Evolutionary conservation across 1,140 invertebrate genomes (phyloP), one percentile per base, ranked within the genome.

Genomic region (Lepidurus packardi): DNA sequence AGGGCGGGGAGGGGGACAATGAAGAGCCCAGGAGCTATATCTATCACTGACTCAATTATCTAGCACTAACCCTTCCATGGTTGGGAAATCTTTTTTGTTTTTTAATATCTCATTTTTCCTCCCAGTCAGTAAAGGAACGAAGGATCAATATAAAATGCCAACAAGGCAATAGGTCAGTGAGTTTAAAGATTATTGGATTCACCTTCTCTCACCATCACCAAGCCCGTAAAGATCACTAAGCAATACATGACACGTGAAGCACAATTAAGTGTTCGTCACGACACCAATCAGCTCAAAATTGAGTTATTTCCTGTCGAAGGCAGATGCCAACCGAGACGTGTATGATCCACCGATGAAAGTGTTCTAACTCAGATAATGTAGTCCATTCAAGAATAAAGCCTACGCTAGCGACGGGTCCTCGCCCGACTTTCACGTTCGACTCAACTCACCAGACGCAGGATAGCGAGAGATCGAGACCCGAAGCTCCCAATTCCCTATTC

Each of bases 201-300:
- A 65, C 53, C 53, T 65, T 65, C n/a, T 65, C 53, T 65, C 53
- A 65, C 53, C 21, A 65, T 65, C n/a, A 65, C 16, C 53, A 65
- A 13, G 53, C 53, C 13, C 16, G 21, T 21, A 65, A 7, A 65
- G 1, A 65, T 13, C 13, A 65, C 21, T 13, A 65, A 16, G 4
- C n/a, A 65, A 65, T 21, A 65, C 53, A 65, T 65, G 53, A 21
- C 53, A 65, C 8, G 53, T 13, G 21, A 65, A 65, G 16, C 16
- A 65, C 7, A 16, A 65, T 13, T 65, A 65, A 34, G 53, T 21
- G 21, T 65, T 16, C 53, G n/a, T 65, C 9, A 0, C 16, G 16
- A 34, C 34, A 34, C 34, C 34, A 34, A 34, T 34, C 5, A 47
- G 16, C 3, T 16, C 45, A 16, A 47, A 47, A 65, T n/a, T 65